A percentile compares a stretch with the other conserved stretches of the same genome.
Conservation (phyloP, 2,888 invertebrate species). For the Caenorhabditis sinica region DNA sequence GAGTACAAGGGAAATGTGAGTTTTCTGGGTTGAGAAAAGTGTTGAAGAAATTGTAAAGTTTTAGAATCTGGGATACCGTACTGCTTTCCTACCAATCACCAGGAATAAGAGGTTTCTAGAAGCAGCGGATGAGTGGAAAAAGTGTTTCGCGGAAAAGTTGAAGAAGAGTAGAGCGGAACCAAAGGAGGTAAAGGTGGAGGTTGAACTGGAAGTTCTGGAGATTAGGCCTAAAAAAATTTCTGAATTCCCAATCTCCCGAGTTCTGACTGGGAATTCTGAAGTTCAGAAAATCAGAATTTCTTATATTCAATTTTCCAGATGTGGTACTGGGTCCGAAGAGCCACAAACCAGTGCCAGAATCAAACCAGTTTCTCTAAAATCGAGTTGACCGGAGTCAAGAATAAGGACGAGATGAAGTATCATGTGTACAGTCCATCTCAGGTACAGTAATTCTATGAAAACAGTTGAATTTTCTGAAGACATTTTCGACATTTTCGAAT, state of each 20-base stretch:
- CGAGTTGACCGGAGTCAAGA: constrained; percentile 59
- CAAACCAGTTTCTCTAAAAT: constrained; percentile 49
- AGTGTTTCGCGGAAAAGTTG: constrained; percentile 42
- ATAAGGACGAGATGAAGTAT: constrained; percentile 63
- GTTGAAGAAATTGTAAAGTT: background rate
- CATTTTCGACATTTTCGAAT: too few species aligned
- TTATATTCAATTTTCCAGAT: constrained; percentile 36
- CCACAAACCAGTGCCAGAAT: constrained; percentile 44
- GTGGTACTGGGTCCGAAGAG: constrained; percentile 52
- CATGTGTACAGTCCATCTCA: constrained; percentile 48
- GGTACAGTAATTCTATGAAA: background rate
- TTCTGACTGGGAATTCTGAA: too few species aligned
- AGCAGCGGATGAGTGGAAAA: constrained; percentile 45
- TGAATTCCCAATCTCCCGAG: background rate
- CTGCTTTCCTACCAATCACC: constrained; percentile 40
- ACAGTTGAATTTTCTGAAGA: background rate
- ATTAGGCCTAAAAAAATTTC: background rate
- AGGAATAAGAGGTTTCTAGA: constrained; percentile 38
- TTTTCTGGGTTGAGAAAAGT: background rate
- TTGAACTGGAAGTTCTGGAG: background rate
- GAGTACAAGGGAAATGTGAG: constrained; percentile 38
- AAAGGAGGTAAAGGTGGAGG: constrained; percentile 38
- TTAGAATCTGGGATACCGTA: constrained; percentile 17
- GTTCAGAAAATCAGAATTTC: background rate
- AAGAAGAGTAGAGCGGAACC: constrained; percentile 52